Conservation (phyloP, 1,140 invertebrate species). For the Drosophila triauraria region DNA sequence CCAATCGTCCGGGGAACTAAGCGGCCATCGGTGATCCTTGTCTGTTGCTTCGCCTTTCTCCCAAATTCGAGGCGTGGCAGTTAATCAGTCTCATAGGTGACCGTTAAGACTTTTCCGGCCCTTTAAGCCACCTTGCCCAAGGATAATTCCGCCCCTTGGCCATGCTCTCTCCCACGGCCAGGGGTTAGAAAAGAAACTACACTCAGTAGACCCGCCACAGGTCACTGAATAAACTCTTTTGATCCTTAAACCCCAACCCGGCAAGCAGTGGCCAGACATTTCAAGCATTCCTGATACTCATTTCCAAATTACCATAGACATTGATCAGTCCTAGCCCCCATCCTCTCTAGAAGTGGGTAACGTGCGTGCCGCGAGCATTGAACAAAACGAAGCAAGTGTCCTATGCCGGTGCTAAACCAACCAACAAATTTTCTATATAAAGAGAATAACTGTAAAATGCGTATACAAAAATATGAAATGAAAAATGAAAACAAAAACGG, state of each 20-base stretch:
- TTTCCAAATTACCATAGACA: conserved; percentile 77
- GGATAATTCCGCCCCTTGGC: conserved; percentile 25
- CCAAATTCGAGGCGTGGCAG: conserved; percentile 53
- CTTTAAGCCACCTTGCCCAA: conserved; percentile 17
- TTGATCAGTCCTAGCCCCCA: conserved; percentile 15
- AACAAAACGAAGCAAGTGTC: conserved; percentile 83
- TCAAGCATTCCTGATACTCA: conserved; percentile 79
- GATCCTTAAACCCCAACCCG: conserved; percentile 24
- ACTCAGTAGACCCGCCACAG: conserved; percentile 57
- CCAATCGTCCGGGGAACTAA: conserved; percentile 40
- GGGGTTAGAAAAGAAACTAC: neutral
- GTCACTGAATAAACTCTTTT: neutral
- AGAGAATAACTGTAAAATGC: conserved; percentile 58
- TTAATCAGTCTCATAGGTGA: neutral
- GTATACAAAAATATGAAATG: conserved; percentile 48
- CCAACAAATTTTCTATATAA: conserved; percentile 62
- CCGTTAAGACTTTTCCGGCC: conserved; percentile 10
- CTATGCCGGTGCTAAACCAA: conserved; percentile 84
- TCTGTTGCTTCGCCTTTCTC: conserved; percentile 44
- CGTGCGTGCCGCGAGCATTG: conserved; percentile 49
- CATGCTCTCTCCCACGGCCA: conserved; percentile 74
- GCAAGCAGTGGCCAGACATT: conserved; percentile 44
- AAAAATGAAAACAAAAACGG: conserved; percentile 43
- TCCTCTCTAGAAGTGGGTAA: conserved; percentile 1
- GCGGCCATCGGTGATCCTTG: neutral